Base-by-base conservation (phyloP, 2,797 vertebrate genomes). In the Anolis apletophallus region DNA sequence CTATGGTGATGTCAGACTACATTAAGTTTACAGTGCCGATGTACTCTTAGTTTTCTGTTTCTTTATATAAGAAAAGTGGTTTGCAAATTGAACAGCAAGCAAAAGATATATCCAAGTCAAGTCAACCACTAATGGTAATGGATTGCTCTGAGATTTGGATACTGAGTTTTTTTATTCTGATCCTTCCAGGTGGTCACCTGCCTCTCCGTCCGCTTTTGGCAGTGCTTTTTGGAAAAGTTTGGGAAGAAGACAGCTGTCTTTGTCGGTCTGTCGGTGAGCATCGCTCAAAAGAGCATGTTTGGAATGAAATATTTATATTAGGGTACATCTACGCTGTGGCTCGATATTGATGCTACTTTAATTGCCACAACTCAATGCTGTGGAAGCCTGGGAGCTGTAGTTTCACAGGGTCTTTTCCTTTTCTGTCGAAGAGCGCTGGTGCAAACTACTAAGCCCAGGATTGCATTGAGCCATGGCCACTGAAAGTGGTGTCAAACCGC, bases 191-290 rank as follows among this genome's bases (percentile, higher is more conserved):
- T 88, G 52, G 93, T 96, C 29, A 95, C 97, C 76, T 93, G 94
- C 0, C 5, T 97, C 77, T 96, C 95, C 14, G 94, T 97, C 86
- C 97, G 96, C 40, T 12, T 96, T 80, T 97, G 96, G 97, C 97
- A 97, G 86, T 88, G 85, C 5, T 93, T 96, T 76, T 94, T 97
- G 84, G 92, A 97, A 84, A 95, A 91, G 87, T 91, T 96, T 54
- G 96, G 97, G 72, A 98, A 97, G 94, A 97, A 96, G 91, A 78
- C 57, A 7, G 94, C 96, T 0, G 73, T 94, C 6, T 95, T 97
- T 9, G 90, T 97, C 3, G 97, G 96, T 59, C 81, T 97, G 6
- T 94, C 93, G 5, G 97, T 97, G 88, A 96, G 96, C 91, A 61
- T 72, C 72, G n/a, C 3, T 2, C 0, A 8, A 64, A 46, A 7